Conservation (phyloP, 2,888 invertebrate genomes). For the Leptinotarsa tumamoca region DNA sequence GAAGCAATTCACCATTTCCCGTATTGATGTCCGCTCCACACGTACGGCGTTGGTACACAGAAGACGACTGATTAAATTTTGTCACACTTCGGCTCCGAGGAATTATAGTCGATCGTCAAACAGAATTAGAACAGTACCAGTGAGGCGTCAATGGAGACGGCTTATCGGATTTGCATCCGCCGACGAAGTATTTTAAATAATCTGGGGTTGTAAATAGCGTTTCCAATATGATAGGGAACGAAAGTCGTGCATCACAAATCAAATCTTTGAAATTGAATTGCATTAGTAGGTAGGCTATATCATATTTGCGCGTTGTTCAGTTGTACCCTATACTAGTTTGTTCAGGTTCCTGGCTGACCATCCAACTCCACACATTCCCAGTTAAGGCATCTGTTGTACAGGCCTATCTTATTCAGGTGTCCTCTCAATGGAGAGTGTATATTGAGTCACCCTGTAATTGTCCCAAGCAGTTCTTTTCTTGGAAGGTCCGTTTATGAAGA, state of each 20-base stretch:
- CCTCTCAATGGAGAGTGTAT: too few species aligned
- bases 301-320: too few species aligned
- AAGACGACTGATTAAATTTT: conserved; percentile 18
- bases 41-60: neutral
- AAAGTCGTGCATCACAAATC: neutral
- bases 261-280: neutral
- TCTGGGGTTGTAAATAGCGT: neutral
- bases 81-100: conserved; percentile 18
- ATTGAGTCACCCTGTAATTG: too few species aligned
- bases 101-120: conserved; percentile 20
- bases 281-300: neutral
- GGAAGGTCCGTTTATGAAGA: too few species aligned
- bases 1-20: neutral
- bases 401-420: too few species aligned
- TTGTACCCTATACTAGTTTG: too few species aligned
- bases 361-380: too few species aligned
- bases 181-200: neutral
- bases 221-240: too few species aligned
- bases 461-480: too few species aligned
- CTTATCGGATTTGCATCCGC: neutral
- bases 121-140: conserved; percentile 8
- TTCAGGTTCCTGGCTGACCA: too few species aligned
- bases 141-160: neutral
- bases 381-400: too few species aligned
- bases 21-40: neutral